phyloP scores from a whole-genome alignment of 2,113 vertebrate species.

The Bos indicus region DNA sequence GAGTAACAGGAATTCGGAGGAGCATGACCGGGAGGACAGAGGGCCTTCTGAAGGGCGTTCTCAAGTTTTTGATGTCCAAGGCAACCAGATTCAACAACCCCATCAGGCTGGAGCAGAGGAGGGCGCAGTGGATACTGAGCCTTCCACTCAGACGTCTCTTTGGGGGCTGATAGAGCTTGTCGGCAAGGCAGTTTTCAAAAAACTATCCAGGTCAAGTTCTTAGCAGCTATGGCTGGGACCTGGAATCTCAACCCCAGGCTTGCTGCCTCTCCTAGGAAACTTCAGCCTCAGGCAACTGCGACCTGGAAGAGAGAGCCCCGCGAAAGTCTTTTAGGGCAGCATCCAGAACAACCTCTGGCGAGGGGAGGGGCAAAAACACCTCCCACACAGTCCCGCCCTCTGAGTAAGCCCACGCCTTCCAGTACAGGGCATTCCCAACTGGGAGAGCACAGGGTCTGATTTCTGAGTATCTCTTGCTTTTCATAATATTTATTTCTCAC shows the following conservation, averaged over 20 bases:
- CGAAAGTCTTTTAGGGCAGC: neutral
- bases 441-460: neutral
- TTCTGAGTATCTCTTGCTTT: neutral
- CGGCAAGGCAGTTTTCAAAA: neutral
- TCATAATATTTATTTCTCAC: conserved; percentile 28
- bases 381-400: neutral
- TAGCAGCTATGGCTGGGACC: neutral
- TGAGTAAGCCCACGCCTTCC: neutral
- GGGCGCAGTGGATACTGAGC: neutral
- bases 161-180: neutral
- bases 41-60: neutral
- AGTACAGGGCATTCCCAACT: neutral
- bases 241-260: neutral
- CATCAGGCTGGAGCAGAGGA: neutral
- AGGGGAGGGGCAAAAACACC: neutral
- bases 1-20: neutral
- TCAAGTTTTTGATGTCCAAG: neutral
- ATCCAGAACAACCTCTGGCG: neutral
- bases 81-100: neutral
- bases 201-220: neutral
- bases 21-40: fast-evolving
- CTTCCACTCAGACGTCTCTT: neutral
- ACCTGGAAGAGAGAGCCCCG: neutral
- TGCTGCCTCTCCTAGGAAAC: neutral
- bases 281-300: neutral